Evolutionary conservation across 2,888 invertebrate genomes (phyloP).

Genomic region (Serrognathus titanus): DNA sequence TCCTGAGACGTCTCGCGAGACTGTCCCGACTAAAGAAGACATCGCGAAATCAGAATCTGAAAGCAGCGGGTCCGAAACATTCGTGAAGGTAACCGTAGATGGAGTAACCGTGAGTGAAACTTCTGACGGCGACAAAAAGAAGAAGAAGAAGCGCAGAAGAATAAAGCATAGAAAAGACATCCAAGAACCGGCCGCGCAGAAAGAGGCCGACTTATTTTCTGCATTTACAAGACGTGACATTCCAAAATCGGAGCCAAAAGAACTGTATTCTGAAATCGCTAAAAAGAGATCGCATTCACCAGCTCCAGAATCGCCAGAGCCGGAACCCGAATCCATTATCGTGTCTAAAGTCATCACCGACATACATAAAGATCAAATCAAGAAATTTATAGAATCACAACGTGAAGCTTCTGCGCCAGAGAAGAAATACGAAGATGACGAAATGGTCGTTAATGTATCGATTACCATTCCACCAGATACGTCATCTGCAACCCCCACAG

Average conservation of each 20-base stretch:
- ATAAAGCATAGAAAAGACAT: constrained; percentile 30
- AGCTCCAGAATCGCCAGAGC: constrained; percentile 14
- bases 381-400: constrained; percentile 22
- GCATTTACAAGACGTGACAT: constrained; percentile 34
- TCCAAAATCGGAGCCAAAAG: constrained; percentile 31
- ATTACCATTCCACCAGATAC: constrained; percentile 25
- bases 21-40: constrained; percentile 5
- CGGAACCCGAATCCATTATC: constrained; percentile 28
- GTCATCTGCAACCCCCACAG: constrained; percentile 18
- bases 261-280: constrained; percentile 40
- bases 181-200: constrained; percentile 26
- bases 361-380: constrained; percentile 33
- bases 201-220: constrained; percentile 28
- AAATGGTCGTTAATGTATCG: constrained; percentile 28
- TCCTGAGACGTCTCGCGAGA: constrained; percentile 3
- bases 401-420: neutral
- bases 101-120: constrained; percentile 31
- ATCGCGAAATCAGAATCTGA: constrained; percentile 14
- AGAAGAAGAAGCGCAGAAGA: constrained; percentile 18
- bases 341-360: constrained; percentile 38
- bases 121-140: constrained; percentile 12
- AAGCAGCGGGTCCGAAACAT: constrained; percentile 18
- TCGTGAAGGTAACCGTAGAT: constrained; percentile 37
- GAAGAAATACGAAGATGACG: constrained; percentile 3
- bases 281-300: constrained; percentile 30